Evolutionary conservation across 1,140 invertebrate genomes (phyloP).

Genomic region (Philaenus spumarius): DNA sequence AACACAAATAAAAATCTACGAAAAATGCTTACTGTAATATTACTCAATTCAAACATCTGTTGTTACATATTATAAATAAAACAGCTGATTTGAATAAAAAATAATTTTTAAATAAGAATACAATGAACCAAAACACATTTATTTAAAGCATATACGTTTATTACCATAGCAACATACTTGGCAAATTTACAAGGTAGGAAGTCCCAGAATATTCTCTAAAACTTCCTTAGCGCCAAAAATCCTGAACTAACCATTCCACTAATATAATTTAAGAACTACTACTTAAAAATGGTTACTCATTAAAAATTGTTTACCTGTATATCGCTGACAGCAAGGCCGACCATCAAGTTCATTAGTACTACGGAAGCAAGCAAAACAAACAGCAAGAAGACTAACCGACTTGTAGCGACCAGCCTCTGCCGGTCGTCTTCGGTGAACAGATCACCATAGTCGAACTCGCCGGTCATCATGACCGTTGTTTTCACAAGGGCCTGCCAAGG

Average conservation of each 20-base stretch:
- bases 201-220: not conserved
- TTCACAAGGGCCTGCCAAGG: constrained; percentile 42
- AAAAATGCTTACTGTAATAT: too few species aligned
- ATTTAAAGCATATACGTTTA: too few species aligned
- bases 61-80: too few species aligned
- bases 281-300: constrained; percentile 12
- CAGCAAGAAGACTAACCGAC: constrained; percentile 28
- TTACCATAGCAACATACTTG: too few species aligned
- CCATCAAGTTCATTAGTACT: constrained; percentile 40
- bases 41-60: too few species aligned
- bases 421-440: constrained; percentile 31
- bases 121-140: too few species aligned
- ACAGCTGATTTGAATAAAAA: too few species aligned
- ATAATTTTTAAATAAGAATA: too few species aligned
- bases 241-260: not conserved
- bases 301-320: constrained; percentile 29
- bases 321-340: constrained; percentile 40
- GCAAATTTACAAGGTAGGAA: not conserved
- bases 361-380: constrained; percentile 37
- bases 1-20: too few species aligned
- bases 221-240: not conserved
- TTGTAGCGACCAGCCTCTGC: constrained; percentile 23
- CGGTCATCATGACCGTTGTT: constrained; percentile 51
- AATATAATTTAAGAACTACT: not conserved
- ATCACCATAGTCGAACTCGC: constrained; percentile 45